Conservation (phyloP, 1,140 invertebrate species). For the Argopecten irradians region DNA sequence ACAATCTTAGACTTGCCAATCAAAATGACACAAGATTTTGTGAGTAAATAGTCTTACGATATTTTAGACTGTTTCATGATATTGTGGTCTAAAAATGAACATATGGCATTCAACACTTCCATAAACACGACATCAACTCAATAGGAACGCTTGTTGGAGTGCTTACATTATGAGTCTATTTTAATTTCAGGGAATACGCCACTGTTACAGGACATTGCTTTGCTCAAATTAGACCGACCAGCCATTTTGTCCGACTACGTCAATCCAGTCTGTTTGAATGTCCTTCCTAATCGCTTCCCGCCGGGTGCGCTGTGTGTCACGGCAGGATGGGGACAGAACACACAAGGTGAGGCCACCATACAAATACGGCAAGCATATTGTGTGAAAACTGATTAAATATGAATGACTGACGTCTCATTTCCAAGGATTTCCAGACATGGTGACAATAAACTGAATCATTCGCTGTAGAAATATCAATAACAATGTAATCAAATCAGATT, state of each 20-base stretch:
- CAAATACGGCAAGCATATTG: background rate
- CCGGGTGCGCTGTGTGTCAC: conserved; percentile 52
- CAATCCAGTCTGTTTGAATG: conserved; percentile 60
- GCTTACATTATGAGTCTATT: background rate
- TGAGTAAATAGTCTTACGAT: too few species aligned
- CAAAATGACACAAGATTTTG: too few species aligned
- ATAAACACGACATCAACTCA: background rate
- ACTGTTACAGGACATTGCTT: conserved; percentile 59
- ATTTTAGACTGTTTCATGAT: background rate
- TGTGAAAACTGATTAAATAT: background rate
- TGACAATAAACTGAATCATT: background rate
- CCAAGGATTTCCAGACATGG: background rate
- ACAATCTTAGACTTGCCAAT: too few species aligned
- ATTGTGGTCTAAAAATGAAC: background rate
- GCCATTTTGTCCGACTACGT: conserved; percentile 60
- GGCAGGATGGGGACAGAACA: conserved; percentile 61
- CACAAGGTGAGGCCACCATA: conserved; percentile 44
- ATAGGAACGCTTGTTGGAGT: background rate
- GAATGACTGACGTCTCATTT: background rate
- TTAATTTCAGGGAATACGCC: conserved; percentile 44
- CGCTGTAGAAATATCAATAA: background rate
- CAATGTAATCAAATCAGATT: background rate
- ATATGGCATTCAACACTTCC: background rate
- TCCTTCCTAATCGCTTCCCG: conserved; percentile 51
- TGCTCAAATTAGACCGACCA: conserved; percentile 54